These are phyloP conservation scores for Dipodomys spectabilis DNA, from an alignment of 2,113 vertebrate species.

Conservation along the genomic window DNA sequence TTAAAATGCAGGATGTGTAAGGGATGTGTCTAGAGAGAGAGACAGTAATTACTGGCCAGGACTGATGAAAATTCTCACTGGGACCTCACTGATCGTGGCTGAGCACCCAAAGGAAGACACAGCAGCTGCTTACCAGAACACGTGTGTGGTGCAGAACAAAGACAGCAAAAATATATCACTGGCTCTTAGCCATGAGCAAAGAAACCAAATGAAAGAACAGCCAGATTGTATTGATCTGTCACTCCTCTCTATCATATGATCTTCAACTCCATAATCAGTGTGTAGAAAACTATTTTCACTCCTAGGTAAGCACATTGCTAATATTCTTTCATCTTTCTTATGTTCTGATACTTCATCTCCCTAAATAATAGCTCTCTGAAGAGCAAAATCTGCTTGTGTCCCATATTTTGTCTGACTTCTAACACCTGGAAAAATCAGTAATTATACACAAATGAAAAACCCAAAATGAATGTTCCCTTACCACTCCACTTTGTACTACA, in stretches of 20 bases:
- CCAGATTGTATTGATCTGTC: slow-evolving; percentile 73
- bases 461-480: neutral
- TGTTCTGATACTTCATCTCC: neutral
- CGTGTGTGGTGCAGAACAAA: slow-evolving; percentile 62
- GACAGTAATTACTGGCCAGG: slow-evolving; percentile 56
- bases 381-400: neutral
- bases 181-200: slow-evolving; percentile 58
- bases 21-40: slow-evolving; percentile 47
- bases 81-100: slow-evolving; percentile 42
- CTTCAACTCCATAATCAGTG: slow-evolving; percentile 29
- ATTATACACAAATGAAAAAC: neutral
- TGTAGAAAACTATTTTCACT: neutral
- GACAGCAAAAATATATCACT: slow-evolving; percentile 67
- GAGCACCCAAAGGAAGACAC: slow-evolving; percentile 27
- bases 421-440: neutral
- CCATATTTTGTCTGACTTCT: slow-evolving; percentile 28
- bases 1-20: slow-evolving; percentile 53
- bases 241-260: slow-evolving; percentile 31
- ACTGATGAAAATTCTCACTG: slow-evolving; percentile 67
- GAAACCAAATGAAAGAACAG: slow-evolving; percentile 61
- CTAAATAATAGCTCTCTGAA: slow-evolving; percentile 10
- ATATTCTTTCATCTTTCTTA: neutral
- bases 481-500: neutral
- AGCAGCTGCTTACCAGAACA: slow-evolving; percentile 62
- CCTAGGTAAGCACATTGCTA: slow-evolving; percentile 10